Evolutionary conservation across 2,888 invertebrate genomes (phyloP), one percentile per base, ranked within the genome.

Genomic region (Drosophila conformis): DNA sequence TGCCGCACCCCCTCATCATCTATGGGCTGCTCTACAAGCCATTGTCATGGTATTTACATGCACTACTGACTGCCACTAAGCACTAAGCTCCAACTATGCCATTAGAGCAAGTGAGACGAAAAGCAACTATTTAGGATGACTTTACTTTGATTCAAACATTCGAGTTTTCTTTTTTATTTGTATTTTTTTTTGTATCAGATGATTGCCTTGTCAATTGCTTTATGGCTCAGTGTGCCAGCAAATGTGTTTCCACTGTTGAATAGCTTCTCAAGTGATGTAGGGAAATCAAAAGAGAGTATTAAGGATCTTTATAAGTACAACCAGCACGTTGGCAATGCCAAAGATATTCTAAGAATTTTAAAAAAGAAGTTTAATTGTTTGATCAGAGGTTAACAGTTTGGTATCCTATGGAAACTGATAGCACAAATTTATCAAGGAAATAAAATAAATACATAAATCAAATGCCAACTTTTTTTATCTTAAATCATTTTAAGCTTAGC

Each of bases 11-110:
- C 33, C 33, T 33, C 33, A 33, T 33, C 18, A 46, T 15, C 21
- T 53, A 29, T 2, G 35, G 1, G 33, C n/a, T 51, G 15, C 15
- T 56, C 49, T 29, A 51, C 53, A 48, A 69, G 51, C 71, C 82
- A 90, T 86, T 86, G 90, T 86, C 86, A 90, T 85, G 90, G 83
- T 78, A 86, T 90, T 90, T 86, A 90, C 86, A 88, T 88, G 90
- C 89, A 83, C 89, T 83, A 68, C 53, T 87, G 88, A 79, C 76
- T 89, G 78, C 78, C 69, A 89, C 80, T 87, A 86, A 83, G 89
- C 79, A 86, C 82, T 86, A 87, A 83, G 79, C 76, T 73, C 87
- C 56, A 69, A 72, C 73, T 78, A 87, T 73, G 61, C 64, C 64
- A 62, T 66, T 11, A 21, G 64, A 67, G 63, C 60, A 66, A 69